Conservation (phyloP, 1,140 invertebrate species). For the Papilio helenus region DNA sequence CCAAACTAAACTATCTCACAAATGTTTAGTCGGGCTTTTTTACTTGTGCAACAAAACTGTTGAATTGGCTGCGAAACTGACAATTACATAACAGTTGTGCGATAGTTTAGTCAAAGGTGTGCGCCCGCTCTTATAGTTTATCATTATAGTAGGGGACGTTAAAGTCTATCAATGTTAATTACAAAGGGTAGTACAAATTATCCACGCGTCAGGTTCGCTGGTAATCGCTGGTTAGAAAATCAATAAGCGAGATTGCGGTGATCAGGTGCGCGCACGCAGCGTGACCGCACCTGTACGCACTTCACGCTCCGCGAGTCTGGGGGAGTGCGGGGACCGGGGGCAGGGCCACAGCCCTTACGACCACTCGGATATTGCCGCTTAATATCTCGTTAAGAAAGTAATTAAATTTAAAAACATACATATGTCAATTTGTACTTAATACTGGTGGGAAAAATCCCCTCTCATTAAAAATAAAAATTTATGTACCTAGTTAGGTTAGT, state of each 20-base stretch:
- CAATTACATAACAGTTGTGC: too few species aligned
- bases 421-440: background rate
- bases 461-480: background rate
- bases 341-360: background rate
- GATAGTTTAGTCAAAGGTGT: too few species aligned
- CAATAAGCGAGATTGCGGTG: slow-evolving; percentile 18
- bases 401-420: background rate
- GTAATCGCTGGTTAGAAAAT: slow-evolving; percentile 26
- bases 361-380: slow-evolving; percentile 2
- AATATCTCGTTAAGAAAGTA: background rate
- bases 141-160: background rate
- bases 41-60: too few species aligned
- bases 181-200: slow-evolving; percentile 11
- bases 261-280: slow-evolving; percentile 27
- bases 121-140: background rate
- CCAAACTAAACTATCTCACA: too few species aligned
- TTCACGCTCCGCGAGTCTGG: background rate
- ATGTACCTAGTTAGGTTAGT: too few species aligned
- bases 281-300: slow-evolving; percentile 16
- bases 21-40: too few species aligned
- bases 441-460: background rate
- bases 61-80: too few species aligned
- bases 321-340: background rate
- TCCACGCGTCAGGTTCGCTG: slow-evolving; percentile 11
- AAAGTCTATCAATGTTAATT: slow-evolving; percentile 4